These are phyloP conservation scores for Pygoscelis antarcticus DNA, from an alignment of 2,113 vertebrate species.

Conservation along the genomic window DNA sequence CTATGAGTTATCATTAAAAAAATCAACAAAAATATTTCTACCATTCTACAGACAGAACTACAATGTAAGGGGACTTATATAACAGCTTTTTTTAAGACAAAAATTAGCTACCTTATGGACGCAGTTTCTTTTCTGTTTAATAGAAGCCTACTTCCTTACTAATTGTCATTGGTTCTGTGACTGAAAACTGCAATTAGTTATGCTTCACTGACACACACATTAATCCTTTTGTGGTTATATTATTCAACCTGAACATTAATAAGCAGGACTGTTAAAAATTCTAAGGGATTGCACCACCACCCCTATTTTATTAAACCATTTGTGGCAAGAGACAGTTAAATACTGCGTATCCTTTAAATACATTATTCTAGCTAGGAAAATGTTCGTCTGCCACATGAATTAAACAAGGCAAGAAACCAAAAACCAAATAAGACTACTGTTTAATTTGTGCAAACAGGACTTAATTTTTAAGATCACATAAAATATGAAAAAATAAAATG, in stretches of 20 bases:
- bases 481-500: conserved; percentile 19
- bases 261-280: conserved; percentile 48
- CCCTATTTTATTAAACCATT: conserved; percentile 28
- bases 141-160: conserved; percentile 13
- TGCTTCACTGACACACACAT: conserved; percentile 48
- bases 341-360: not conserved
- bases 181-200: conserved; percentile 70
- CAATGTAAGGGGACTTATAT: not conserved
- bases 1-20: not conserved
- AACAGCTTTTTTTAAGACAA: conserved; percentile 14
- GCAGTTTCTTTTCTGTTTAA: conserved; percentile 44
- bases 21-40: not conserved
- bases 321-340: conserved; percentile 25
- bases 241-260: conserved; percentile 66
- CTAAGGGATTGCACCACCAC: not conserved
- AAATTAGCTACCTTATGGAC: conserved; percentile 33
- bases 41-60: conserved; percentile 42
- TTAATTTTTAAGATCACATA: not conserved
- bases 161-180: conserved; percentile 47
- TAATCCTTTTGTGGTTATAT: conserved; percentile 35
- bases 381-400: not conserved
- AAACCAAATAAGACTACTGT: not conserved
- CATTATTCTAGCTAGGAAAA: not conserved
- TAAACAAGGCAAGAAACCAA: not conserved
- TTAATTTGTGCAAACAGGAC: not conserved